phyloP scores from a whole-genome alignment of 1,140 invertebrate genomes.

The Brachionus manjavacas region DNA sequence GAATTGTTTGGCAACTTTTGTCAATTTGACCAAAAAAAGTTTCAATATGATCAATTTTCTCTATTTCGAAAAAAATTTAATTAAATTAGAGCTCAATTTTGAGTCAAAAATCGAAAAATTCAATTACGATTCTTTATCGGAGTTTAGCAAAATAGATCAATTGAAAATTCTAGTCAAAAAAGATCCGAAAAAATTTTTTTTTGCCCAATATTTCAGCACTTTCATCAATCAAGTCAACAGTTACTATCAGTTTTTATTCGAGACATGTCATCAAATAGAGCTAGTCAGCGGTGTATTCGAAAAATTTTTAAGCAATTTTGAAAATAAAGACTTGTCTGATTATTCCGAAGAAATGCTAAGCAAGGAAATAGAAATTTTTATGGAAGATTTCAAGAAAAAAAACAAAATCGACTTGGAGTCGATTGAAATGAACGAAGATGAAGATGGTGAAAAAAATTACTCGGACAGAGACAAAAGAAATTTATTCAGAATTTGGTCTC shows the following conservation, averaged over 20 bases:
- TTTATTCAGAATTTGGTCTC: conserved; percentile 11
- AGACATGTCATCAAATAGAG: not conserved
- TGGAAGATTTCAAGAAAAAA: not conserved
- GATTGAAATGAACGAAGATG: not conserved
- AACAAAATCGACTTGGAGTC: not conserved
- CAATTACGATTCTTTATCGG: not conserved
- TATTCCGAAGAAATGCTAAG: not conserved
- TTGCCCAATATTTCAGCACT: not conserved
- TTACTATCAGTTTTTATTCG: not conserved
- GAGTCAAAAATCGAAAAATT: not conserved
- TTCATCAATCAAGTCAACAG: not conserved
- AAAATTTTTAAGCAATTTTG: not conserved
- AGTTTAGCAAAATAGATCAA: not conserved
- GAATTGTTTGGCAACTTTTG: not conserved
- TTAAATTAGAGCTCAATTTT: not conserved
- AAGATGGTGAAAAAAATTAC: not conserved
- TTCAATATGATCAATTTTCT: not conserved
- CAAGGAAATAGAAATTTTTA: not conserved
- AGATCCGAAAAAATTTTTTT: not conserved
- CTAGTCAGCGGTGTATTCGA: not conserved
- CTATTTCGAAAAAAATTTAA: not conserved
- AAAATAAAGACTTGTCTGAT: not conserved
- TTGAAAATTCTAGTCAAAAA: not conserved
- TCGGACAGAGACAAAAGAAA: not conserved
- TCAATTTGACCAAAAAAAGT: not conserved